phyloP scores from a whole-genome alignment of 2,888 invertebrate genomes.

The Athetis lepigone region DNA sequence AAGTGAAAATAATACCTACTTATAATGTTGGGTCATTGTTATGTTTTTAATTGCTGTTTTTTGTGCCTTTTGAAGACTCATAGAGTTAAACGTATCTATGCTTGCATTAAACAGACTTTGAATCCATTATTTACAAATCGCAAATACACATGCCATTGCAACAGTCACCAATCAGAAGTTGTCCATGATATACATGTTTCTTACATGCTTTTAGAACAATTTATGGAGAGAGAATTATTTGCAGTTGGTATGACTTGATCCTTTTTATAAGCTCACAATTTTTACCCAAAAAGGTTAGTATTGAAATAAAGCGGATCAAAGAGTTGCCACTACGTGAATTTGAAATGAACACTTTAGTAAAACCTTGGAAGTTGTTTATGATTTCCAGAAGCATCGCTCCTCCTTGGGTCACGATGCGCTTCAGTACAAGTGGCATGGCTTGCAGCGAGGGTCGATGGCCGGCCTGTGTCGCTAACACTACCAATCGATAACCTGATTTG shows the following conservation, averaged over 20 bases:
- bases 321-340: slow-evolving; percentile 14
- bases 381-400: slow-evolving; percentile 54
- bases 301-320: slow-evolving; percentile 30
- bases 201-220: no score
- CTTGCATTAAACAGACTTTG: no score
- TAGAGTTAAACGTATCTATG: neutral
- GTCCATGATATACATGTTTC: no score
- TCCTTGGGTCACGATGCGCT: slow-evolving; percentile 66
- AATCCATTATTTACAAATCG: neutral
- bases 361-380: slow-evolving; percentile 49
- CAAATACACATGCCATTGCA: no score
- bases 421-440: slow-evolving; percentile 58
- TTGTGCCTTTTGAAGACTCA: neutral
- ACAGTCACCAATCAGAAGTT: no score
- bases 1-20: slow-evolving; percentile 16
- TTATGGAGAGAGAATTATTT: no score
- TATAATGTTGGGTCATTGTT: neutral
- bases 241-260: no score
- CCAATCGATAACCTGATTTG: slow-evolving; percentile 89
- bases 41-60: neutral
- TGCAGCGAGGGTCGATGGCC: slow-evolving; percentile 83
- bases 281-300: slow-evolving; percentile 16
- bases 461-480: slow-evolving; percentile 75
- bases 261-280: neutral
- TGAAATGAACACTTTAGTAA: slow-evolving; percentile 25